These are phyloP conservation scores for Lepidurus couesii DNA, from an alignment of 1,140 invertebrate genomes.

Conservation along the genomic window DNA sequence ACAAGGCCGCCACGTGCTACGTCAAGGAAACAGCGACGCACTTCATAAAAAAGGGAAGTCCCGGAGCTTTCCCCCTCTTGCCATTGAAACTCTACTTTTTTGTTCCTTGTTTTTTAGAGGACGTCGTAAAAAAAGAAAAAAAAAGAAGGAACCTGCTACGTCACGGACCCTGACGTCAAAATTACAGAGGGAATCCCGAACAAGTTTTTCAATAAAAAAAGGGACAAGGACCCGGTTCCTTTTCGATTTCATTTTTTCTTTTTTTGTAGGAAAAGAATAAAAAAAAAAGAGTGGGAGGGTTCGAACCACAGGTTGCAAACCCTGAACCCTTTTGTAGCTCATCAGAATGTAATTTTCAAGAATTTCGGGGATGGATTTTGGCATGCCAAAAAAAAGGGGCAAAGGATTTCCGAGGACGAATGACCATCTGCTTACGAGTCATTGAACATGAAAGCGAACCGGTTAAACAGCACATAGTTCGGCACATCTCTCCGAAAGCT, in stretches of 20 bases:
- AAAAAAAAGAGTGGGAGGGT: background rate
- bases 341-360: background rate
- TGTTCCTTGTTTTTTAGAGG: background rate
- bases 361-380: background rate
- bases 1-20: constrained; percentile 20
- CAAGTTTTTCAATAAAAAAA: background rate
- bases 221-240: background rate
- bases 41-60: constrained; percentile 17
- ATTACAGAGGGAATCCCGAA: constrained; percentile 12
- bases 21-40: background rate
- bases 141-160: background rate
- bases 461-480: constrained; percentile 2
- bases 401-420: background rate
- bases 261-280: background rate
- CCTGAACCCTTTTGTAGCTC: background rate
- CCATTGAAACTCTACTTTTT: constrained; percentile 14
- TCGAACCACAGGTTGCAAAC: background rate
- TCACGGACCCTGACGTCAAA: constrained; percentile 5
- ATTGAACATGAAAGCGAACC: constrained; percentile 15
- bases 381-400: background rate
- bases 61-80: constrained; percentile 16
- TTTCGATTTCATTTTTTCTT: background rate
- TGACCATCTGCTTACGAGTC: constrained; percentile 6
- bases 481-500: background rate
- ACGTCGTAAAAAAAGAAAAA: constrained; percentile 9